These are phyloP conservation scores for Aporrectodea caliginosa DNA, from an alignment of 1,140 invertebrate species.

Conservation along the genomic window DNA sequence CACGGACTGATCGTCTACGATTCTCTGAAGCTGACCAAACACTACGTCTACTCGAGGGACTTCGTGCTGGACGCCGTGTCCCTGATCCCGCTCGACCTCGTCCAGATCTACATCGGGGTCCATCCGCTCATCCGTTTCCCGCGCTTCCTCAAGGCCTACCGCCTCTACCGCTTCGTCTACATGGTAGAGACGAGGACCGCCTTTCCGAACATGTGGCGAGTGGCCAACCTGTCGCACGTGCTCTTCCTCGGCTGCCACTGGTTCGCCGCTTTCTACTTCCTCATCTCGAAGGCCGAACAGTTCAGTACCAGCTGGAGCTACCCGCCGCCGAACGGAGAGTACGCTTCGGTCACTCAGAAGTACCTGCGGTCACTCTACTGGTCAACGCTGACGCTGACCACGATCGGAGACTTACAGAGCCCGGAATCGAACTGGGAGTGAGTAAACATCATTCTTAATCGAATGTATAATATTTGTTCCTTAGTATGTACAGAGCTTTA, in stretches of 20 bases:
- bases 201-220: constrained; percentile 93
- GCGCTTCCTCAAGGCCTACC: constrained; percentile 70
- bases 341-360: constrained; percentile 79
- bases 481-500: too few species aligned
- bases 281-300: constrained; percentile 84
- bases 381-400: constrained; percentile 93
- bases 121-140: constrained; percentile 57
- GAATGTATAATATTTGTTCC: too few species aligned
- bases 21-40: constrained; percentile 78
- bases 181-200: constrained; percentile 91
- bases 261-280: constrained; percentile 96
- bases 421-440: constrained; percentile 92
- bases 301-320: constrained; percentile 90
- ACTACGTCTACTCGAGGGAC: constrained; percentile 78
- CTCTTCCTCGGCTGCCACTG: constrained; percentile 89
- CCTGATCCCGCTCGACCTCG: constrained; percentile 78
- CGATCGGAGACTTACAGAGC: constrained; percentile 84
- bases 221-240: constrained; percentile 90
- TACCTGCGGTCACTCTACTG: constrained; percentile 92
- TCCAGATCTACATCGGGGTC: constrained; percentile 62
- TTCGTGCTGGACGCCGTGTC: constrained; percentile 81
- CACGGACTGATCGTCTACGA: constrained; percentile 92
- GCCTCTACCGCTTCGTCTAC: constrained; percentile 88
- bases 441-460: too few species aligned
- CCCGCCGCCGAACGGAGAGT: constrained; percentile 68